Conservation (phyloP, 2,797 vertebrate species). For the Lepilemur septentrionalis region DNA sequence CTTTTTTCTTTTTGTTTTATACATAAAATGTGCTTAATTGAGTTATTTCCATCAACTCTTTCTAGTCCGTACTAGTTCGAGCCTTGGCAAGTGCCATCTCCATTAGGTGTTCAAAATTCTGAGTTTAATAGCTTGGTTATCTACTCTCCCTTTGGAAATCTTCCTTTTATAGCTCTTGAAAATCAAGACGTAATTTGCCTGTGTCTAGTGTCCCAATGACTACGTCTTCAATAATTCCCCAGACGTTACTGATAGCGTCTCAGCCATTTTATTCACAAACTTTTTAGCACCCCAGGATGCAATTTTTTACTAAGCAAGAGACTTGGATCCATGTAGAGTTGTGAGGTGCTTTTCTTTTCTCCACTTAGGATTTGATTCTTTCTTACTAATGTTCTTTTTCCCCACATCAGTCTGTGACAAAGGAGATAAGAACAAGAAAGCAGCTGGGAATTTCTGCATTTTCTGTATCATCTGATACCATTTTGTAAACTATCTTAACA, state of each 20-base stretch:
- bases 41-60: neutral
- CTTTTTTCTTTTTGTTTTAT: neutral
- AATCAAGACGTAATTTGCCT: slow-evolving; percentile 3
- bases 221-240: neutral
- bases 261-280: neutral
- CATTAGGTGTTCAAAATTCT: slow-evolving; percentile 9
- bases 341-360: neutral
- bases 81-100: neutral
- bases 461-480: neutral
- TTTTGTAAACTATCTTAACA: neutral
- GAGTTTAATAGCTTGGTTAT: neutral
- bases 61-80: neutral
- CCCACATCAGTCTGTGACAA: neutral
- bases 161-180: neutral
- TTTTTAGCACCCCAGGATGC: neutral
- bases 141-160: neutral
- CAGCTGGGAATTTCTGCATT: neutral
- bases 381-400: neutral
- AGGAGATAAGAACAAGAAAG: neutral
- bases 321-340: neutral
- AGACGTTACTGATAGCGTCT: neutral
- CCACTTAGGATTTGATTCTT: neutral
- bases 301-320: neutral
- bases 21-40: neutral
- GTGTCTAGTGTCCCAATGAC: neutral